These are phyloP conservation scores for Chloroclysta siterata DNA, from an alignment of 2,888 invertebrate genomes.

Conservation along the genomic window DNA sequence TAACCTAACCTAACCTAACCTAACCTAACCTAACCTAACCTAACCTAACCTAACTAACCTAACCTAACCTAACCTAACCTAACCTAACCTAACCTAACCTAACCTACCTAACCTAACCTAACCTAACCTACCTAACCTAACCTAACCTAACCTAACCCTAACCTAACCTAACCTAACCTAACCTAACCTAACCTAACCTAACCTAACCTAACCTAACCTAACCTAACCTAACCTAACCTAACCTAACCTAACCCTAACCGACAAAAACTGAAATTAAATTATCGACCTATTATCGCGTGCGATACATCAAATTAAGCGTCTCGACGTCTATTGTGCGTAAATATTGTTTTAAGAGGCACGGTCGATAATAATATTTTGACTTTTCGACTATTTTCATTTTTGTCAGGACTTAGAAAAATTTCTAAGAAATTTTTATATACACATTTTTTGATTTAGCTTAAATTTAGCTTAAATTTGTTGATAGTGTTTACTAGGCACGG, in stretches of 20 bases:
- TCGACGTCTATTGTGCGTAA: too few species aligned
- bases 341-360: too few species aligned
- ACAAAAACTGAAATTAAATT: too few species aligned
- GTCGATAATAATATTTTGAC: too few species aligned
- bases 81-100: conserved; percentile 4
- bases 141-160: conserved; percentile 36
- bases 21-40: conserved; percentile 35
- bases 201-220: conserved; percentile 41
- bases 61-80: conserved; percentile 22
- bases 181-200: conserved; percentile 33
- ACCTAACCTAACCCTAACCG: conserved; percentile 14
- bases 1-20: conserved; percentile 38
- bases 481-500: too few species aligned
- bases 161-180: conserved; percentile 36
- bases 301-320: too few species aligned
- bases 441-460: too few species aligned
- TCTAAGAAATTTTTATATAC: too few species aligned
- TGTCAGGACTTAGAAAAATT: too few species aligned
- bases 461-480: too few species aligned
- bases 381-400: too few species aligned
- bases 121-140: conserved; percentile 33
- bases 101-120: conserved; percentile 7
- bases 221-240: conserved; percentile 39
- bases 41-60: conserved; percentile 34
- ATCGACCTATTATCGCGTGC: too few species aligned